A percentile compares a stretch with the other conserved stretches of the same genome.
phyloP scores from a whole-genome alignment of 2,113 vertebrate genomes.

The Lethenteron reissneri region DNA sequence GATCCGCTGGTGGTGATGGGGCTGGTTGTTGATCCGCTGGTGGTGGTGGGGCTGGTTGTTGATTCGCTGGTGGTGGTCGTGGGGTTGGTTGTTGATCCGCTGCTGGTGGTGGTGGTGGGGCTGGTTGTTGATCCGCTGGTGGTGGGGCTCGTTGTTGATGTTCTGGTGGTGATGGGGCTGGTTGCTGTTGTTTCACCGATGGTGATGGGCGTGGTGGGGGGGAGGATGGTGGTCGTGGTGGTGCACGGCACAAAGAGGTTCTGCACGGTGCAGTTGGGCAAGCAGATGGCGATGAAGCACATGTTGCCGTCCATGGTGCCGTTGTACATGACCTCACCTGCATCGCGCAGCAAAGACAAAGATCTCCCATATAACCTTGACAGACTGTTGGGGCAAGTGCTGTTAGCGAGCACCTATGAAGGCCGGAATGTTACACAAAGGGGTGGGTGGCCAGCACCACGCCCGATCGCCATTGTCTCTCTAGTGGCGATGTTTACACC shows the following conservation, averaged over 20 bases:
- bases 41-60: background rate
- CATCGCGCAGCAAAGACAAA: background rate
- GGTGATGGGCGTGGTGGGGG: background rate
- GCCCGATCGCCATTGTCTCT: too few species aligned
- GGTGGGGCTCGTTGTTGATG: background rate
- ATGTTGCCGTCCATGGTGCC: background rate
- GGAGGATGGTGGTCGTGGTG: background rate
- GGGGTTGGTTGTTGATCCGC: background rate
- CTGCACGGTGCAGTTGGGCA: conserved; percentile 2
- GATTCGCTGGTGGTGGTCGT: background rate
- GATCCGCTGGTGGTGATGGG: background rate
- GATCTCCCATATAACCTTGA: too few species aligned
- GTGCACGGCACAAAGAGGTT: background rate
- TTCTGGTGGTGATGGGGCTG: background rate
- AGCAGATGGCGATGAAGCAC: conserved; percentile 1
- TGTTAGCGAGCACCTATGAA: too few species aligned
- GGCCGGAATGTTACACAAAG: too few species aligned
- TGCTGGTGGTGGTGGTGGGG: background rate
- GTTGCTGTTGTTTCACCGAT: background rate
- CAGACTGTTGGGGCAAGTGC: too few species aligned
- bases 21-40: background rate
- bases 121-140: background rate
- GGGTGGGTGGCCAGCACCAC: too few species aligned
- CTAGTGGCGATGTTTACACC: too few species aligned
- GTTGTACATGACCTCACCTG: conserved; percentile 1